Evolutionary conservation across 2,888 invertebrate species (phyloP), one percentile per base, ranked within the genome.

Genomic region (Phoronis australis): DNA sequence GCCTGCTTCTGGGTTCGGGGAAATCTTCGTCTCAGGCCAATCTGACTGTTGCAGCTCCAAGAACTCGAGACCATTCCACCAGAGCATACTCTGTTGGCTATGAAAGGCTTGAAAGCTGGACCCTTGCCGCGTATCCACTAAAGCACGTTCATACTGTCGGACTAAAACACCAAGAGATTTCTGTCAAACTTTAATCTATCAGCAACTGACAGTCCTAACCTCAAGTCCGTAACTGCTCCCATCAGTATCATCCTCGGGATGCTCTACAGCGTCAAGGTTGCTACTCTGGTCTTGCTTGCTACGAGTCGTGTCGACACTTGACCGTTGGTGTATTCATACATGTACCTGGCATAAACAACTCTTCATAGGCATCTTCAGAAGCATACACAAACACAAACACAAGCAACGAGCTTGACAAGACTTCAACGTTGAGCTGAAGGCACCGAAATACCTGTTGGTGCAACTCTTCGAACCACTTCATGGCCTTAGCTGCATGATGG

Each of bases 221-320:
- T 20, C 4, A 40, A 31, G 20, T 45, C 48, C n/a, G 46, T 18
- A 51, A 48, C 1, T 15, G 49, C 49, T 18, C 27, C 46, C 48
- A 49, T 48, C 20, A 49, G 23, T 35, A 47, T 39, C 9, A 49
- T 24, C n/a, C 47, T 26, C 12, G 46, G 46, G n/a, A 20, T 46
- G 6, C 37, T 35, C 21, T 40, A 23, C n/a, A 39, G 20, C 24
- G 24, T 37, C 25, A 49, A 37, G 4, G 49, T 45, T 37, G 47
- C 48, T 6, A 48, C 48, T 47, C 45, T 15, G 18, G 47, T 45
- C 31, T 48, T 48, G 3, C 46, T 31, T 18, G 38, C 37, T 3
- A 49, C 26, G 4, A 49, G 27, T 22, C 26, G 24, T 47, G 35
- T 23, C 12, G 43, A 22, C 15, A 43, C 15, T 20, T 15, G 23